These are phyloP conservation scores for Dorcus parallelipipedus DNA, from an alignment of 2,888 invertebrate genomes.

Conservation along the genomic window DNA sequence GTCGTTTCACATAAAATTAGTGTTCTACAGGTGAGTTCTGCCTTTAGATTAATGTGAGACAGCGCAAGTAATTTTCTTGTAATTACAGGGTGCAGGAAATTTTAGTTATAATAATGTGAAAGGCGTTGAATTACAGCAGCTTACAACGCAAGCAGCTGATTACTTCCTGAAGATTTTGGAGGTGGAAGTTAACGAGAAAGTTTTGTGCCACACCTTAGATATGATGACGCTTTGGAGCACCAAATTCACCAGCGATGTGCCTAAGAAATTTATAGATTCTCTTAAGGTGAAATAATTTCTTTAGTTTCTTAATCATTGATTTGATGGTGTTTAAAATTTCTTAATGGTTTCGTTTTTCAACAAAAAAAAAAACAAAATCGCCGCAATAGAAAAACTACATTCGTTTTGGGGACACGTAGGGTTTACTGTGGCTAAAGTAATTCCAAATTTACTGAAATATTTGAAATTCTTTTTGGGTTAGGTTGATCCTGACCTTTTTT, in stretches of 20 bases:
- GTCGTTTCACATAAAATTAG: slow-evolving; percentile 85
- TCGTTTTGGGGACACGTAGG: too few species aligned
- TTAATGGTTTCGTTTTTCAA: too few species aligned
- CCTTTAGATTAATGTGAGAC: too few species aligned
- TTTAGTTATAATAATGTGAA: slow-evolving; percentile 67
- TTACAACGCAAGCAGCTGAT: slow-evolving; percentile 61
- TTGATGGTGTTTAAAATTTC: background rate
- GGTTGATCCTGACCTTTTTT: too few species aligned
- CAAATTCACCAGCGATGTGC: slow-evolving; percentile 62
- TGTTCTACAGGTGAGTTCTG: slow-evolving; percentile 70
- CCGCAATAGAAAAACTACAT: too few species aligned
- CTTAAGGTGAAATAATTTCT: slow-evolving; percentile 52
- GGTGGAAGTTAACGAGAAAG: slow-evolving; percentile 89
- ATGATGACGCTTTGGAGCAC: slow-evolving; percentile 78
- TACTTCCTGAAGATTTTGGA: slow-evolving; percentile 77
- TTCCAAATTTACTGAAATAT: too few species aligned
- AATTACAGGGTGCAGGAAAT: slow-evolving; percentile 64
- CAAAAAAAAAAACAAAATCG: too few species aligned
- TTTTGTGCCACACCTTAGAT: slow-evolving; percentile 75
- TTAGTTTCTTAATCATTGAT: background rate
- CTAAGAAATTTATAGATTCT: slow-evolving; percentile 61
- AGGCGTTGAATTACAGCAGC: slow-evolving; percentile 54
- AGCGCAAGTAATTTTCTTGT: background rate
- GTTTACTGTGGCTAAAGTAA: too few species aligned
- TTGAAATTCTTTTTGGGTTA: too few species aligned